Evolutionary conservation across 1,140 invertebrate genomes (phyloP).

Genomic region (Solenopsis invicta): DNA sequence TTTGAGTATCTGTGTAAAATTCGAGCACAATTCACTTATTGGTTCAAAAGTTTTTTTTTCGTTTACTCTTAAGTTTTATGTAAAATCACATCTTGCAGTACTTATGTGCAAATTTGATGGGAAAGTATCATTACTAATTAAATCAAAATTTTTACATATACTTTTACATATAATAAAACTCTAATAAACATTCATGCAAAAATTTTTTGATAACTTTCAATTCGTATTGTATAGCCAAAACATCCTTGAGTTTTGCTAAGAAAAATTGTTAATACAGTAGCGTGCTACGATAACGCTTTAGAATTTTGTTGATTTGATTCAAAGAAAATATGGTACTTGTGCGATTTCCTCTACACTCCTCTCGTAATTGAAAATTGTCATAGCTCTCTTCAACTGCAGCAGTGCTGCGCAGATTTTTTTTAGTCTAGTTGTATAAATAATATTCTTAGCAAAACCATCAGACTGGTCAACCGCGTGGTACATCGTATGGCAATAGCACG

Average conservation of each 20-base stretch:
- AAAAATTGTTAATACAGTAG: neutral
- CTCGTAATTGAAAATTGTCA: neutral
- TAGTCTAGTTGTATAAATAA: slow-evolving; percentile 23
- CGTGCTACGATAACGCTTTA: neutral
- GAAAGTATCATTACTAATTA: too few relatives aligned
- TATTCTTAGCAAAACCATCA: slow-evolving; percentile 60
- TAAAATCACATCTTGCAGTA: too few relatives aligned
- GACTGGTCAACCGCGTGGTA: slow-evolving; percentile 19
- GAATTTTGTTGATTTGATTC: neutral
- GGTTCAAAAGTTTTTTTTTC: too few relatives aligned
- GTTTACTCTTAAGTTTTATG: too few relatives aligned
- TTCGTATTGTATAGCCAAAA: too few relatives aligned
- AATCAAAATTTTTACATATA: too few relatives aligned
- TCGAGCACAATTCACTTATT: too few relatives aligned
- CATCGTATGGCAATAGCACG: slow-evolving; percentile 20
- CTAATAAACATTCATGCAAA: too few relatives aligned
- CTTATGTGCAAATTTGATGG: too few relatives aligned
- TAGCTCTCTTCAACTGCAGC: neutral
- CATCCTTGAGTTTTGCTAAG: neutral
- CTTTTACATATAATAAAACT: too few relatives aligned
- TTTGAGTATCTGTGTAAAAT: too few relatives aligned
- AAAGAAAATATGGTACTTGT: neutral
- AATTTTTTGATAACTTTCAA: too few relatives aligned
- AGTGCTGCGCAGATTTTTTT: neutral
- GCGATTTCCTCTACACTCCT: neutral